A percentile compares a stretch with the other conserved stretches of the same genome.
Conservation (phyloP, 2,888 invertebrate genomes). For the Caenorhabditis parvicauda region DNA sequence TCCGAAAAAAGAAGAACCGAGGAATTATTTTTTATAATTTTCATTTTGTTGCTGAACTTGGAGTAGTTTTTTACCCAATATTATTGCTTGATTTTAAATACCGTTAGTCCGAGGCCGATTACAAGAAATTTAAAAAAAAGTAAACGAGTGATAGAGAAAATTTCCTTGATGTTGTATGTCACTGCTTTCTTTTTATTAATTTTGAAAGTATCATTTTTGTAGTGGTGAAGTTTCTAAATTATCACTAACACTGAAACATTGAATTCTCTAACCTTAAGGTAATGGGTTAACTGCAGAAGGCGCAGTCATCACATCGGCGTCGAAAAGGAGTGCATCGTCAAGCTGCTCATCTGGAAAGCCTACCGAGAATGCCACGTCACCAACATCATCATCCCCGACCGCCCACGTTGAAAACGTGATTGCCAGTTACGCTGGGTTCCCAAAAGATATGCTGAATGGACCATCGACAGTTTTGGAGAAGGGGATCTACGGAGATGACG, state of each 20-base stretch:
- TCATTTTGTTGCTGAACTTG: too few relatives aligned
- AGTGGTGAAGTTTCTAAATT: too few relatives aligned
- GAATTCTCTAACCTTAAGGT: constrained; percentile 1
- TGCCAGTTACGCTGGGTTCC: constrained; percentile 57
- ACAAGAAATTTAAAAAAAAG: too few relatives aligned
- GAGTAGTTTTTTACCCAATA: too few relatives aligned
- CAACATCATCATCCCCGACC: constrained; percentile 8
- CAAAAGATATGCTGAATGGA: constrained; percentile 52
- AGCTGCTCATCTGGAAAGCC: constrained; percentile 12
- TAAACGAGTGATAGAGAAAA: too few relatives aligned
- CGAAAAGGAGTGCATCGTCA: constrained; percentile 9
- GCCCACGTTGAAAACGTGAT: constrained; percentile 44
- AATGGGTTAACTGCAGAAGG: constrained; percentile 7
- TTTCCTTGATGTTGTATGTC: too few relatives aligned
- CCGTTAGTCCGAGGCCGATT: too few relatives aligned
- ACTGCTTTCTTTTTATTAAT: too few relatives aligned
- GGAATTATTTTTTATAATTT: not conserved
- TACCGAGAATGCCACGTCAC: constrained; percentile 11
- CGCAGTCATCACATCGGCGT: constrained; percentile 13
- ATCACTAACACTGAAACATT: too few relatives aligned
- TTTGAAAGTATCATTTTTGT: too few relatives aligned
- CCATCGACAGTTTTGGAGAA: constrained; percentile 62
- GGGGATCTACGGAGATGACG: constrained; percentile 95
- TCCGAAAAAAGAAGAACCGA: not conserved
- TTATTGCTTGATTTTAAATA: too few relatives aligned